Percentiles rank a stretch among this genome's conserved stretches.
Evolutionary conservation across 1,140 invertebrate genomes (phyloP).

Genomic region (Drosophila funebris): DNA sequence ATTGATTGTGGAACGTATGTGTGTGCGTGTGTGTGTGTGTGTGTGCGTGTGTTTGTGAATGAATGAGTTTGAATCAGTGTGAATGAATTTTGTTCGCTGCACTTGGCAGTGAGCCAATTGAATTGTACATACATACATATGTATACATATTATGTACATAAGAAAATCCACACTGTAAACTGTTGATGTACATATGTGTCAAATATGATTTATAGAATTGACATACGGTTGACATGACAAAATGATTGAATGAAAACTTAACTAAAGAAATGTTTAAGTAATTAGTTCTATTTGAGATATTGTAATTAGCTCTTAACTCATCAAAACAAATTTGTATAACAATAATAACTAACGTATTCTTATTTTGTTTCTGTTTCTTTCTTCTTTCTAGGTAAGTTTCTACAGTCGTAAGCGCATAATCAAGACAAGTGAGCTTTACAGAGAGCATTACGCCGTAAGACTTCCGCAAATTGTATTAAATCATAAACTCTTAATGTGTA

Average conservation of each 20-base stretch:
- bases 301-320: not conserved
- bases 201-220: not conserved
- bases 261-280: not conserved
- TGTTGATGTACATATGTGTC: not conserved
- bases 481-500: not conserved
- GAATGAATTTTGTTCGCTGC: constrained; percentile 35
- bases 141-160: not conserved
- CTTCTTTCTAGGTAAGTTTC: constrained; percentile 64
- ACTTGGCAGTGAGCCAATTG: constrained; percentile 38
- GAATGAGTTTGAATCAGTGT: constrained; percentile 30
- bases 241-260: not conserved
- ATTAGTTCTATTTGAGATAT: not conserved
- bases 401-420: not conserved
- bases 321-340: not conserved
- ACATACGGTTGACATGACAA: not conserved
- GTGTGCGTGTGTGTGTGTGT: constrained; percentile 8
- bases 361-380: not conserved
- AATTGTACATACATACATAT: not conserved
- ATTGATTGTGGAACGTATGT: constrained; percentile 42
- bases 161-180: not conserved
- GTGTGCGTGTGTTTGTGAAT: constrained; percentile 19
- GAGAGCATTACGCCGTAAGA: not conserved
- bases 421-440: constrained; percentile 10
- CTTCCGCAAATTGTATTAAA: not conserved
- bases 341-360: not conserved